These are phyloP conservation scores for Paguma larvata DNA, from an alignment of 2,797 vertebrate species.

Conservation along the genomic window DNA sequence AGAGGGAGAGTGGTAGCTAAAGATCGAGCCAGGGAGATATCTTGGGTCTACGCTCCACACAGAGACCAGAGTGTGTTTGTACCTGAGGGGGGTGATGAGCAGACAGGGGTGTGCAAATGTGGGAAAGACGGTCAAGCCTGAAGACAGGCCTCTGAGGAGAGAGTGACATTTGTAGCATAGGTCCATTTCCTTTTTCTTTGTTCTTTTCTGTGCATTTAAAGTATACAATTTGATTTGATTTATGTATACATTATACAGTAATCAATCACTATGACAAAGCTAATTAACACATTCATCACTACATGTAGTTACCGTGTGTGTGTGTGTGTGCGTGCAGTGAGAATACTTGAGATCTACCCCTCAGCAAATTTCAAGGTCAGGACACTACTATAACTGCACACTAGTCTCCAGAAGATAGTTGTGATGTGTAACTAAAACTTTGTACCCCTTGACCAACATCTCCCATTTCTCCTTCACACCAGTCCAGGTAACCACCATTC, in stretches of 20 bases:
- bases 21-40: accelerated
- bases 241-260: not conserved
- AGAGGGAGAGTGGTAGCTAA: not conserved
- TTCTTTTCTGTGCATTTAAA: not conserved
- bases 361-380: not conserved
- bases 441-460: not conserved
- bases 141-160: not conserved
- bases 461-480: not conserved
- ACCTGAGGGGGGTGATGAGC: no score
- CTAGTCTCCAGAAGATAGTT: not conserved
- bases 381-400: no score
- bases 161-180: not conserved
- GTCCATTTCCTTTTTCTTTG: not conserved
- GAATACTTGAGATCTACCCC: not conserved
- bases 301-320: not conserved
- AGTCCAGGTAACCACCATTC: not conserved
- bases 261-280: not conserved
- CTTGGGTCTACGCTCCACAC: no score
- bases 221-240: not conserved
- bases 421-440: not conserved
- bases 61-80: not conserved
- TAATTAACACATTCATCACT: not conserved
- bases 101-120: not conserved
- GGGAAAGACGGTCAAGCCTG: not conserved
- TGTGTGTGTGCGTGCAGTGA: not conserved